Conservation (phyloP, 2,113 vertebrate species). For the Boulengeromyrus knoepffleri region DNA sequence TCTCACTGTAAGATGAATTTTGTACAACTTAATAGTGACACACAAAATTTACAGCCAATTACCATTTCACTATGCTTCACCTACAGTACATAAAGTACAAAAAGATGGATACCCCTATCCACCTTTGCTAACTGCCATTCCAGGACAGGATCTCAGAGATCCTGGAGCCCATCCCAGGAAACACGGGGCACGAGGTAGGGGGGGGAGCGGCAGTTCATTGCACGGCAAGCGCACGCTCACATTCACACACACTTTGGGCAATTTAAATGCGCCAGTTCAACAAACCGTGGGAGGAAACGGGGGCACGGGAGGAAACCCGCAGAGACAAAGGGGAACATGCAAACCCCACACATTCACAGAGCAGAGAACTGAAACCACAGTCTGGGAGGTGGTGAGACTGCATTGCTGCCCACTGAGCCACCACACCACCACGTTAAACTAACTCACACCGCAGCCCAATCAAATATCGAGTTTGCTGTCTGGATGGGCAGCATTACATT, state of each 20-base stretch:
- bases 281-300: background rate
- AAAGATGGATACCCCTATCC: background rate
- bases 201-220: background rate
- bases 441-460: background rate
- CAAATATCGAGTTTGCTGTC: background rate
- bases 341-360: background rate
- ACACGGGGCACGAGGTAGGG: background rate
- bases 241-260: background rate
- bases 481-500: background rate
- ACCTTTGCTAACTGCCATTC: background rate
- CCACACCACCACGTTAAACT: background rate
- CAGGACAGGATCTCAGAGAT: background rate
- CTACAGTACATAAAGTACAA: background rate
- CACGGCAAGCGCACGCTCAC: background rate
- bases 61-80: background rate
- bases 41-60: background rate
- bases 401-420: background rate
- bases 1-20: background rate
- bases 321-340: background rate
- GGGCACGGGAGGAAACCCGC: background rate
- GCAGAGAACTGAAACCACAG: background rate
- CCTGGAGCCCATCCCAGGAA: background rate
- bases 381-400: background rate
- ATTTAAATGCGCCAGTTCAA: background rate
- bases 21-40: background rate